These are phyloP conservation scores for Grantiella picta DNA, from an alignment of 2,113 vertebrate species.

Conservation along the genomic window DNA sequence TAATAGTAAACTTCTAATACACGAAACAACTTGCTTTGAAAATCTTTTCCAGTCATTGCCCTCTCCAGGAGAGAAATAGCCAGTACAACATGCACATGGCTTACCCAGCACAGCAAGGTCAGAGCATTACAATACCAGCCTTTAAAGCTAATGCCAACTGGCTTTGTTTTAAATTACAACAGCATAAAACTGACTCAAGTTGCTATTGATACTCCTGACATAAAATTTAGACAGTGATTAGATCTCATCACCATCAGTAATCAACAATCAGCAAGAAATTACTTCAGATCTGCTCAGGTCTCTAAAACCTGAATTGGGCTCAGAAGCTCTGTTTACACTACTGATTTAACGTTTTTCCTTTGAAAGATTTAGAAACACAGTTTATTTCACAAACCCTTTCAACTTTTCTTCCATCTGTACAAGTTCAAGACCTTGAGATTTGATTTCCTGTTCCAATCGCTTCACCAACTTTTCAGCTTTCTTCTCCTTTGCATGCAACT, in stretches of 20 bases:
- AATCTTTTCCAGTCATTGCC: neutral
- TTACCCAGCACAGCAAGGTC: neutral
- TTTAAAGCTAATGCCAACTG: neutral
- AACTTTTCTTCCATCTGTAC: slow-evolving; percentile 62
- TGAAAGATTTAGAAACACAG: neutral
- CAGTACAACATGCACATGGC: rapidly evolving
- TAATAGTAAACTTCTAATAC: rapidly evolving
- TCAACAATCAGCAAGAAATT: neutral
- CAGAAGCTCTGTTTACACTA: neutral
- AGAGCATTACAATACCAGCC: neutral
- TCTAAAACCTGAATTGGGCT: neutral
- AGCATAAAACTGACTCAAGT: neutral
- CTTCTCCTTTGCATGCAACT: slow-evolving; percentile 79
- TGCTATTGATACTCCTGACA: no score
- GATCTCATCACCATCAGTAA: neutral
- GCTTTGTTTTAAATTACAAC: neutral
- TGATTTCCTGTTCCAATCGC: slow-evolving; percentile 56
- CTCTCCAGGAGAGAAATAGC: neutral
- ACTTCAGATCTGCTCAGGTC: neutral
- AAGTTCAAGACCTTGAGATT: slow-evolving; percentile 48
- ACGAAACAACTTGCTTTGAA: neutral
- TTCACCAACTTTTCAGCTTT: slow-evolving; percentile 63
- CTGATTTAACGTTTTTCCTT: neutral
- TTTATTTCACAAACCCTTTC: slow-evolving; percentile 74
- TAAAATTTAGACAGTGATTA: no score